These are phyloP conservation scores for Drosophila anomelani DNA, from an alignment of 2,888 invertebrate genomes.

Conservation along the genomic window DNA sequence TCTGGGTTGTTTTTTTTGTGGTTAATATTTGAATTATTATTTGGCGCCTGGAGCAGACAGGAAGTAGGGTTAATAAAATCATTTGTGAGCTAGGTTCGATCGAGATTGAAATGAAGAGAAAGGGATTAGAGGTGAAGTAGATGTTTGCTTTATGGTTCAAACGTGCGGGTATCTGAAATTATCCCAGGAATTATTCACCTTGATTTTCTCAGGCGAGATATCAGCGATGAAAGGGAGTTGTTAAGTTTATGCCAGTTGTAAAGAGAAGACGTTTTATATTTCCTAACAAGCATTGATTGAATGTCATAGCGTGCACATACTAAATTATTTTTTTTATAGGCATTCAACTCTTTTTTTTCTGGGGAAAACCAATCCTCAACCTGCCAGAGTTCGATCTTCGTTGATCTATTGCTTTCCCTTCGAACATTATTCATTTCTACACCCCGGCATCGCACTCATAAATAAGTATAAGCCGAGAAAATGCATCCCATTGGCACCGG, in stretches of 20 bases:
- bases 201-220: constrained; percentile 9
- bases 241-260: constrained; percentile 1
- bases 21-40: constrained; percentile 61
- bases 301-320: constrained; percentile 11
- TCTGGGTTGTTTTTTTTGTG: constrained; percentile 13
- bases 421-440: constrained; percentile 69
- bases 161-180: constrained; percentile 45
- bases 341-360: constrained; percentile 4
- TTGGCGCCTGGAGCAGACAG: constrained; percentile 69
- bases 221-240: constrained; percentile 1
- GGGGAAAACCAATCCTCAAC: no score
- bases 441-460: constrained; percentile 58
- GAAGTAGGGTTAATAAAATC: constrained; percentile 65
- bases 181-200: constrained; percentile 8
- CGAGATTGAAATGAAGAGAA: not conserved
- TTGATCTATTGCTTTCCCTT: constrained; percentile 64
- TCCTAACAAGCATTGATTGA: constrained; percentile 16
- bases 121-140: constrained; percentile 16
- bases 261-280: constrained; percentile 5
- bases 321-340: constrained; percentile 5
- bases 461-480: constrained; percentile 47
- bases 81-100: constrained; percentile 19
- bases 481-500: constrained; percentile 28
- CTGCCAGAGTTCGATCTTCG: not conserved
- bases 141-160: constrained; percentile 59